phyloP scores from a whole-genome alignment of 2,888 invertebrate genomes.

The Tortrix viridana region DNA sequence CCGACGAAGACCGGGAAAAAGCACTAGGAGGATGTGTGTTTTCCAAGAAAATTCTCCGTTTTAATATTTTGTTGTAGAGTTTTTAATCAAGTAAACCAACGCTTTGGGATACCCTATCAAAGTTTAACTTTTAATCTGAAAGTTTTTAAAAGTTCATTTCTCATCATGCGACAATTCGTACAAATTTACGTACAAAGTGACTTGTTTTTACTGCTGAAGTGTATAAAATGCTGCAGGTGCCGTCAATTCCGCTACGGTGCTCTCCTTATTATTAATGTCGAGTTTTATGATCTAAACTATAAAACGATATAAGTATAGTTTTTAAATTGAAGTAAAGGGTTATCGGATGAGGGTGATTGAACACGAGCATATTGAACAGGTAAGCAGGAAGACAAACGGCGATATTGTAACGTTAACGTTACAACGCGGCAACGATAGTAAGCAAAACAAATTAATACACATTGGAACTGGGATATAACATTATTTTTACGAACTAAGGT shows the following conservation, averaged over 20 bases:
- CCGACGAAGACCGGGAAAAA: too few species aligned
- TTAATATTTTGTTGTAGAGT: background rate
- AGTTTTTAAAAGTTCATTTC: conserved; percentile 5
- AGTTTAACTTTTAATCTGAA: conserved; percentile 21
- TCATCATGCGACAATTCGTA: conserved; percentile 1
- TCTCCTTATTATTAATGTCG: background rate
- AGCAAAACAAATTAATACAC: too few species aligned
- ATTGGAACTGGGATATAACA: too few species aligned
- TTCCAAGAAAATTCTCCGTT: background rate
- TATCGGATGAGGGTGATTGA: background rate
- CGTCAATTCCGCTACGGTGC: background rate
- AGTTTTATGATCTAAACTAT: background rate
- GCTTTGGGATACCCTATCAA: conserved; percentile 5
- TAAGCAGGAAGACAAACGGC: too few species aligned
- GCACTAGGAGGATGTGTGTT: too few species aligned
- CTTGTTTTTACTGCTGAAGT: too few species aligned
- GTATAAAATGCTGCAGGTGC: conserved; percentile 11
- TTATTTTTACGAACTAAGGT: too few species aligned
- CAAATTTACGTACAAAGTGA: too few species aligned
- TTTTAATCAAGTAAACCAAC: conserved; percentile 4
- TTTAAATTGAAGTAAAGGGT: background rate
- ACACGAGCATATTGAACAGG: too few species aligned
- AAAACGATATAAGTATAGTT: background rate
- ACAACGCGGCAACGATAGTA: too few species aligned
- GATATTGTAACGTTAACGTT: too few species aligned